Conservation (phyloP, 1,140 invertebrate genomes). For the Oryzaephilus surinamensis region DNA sequence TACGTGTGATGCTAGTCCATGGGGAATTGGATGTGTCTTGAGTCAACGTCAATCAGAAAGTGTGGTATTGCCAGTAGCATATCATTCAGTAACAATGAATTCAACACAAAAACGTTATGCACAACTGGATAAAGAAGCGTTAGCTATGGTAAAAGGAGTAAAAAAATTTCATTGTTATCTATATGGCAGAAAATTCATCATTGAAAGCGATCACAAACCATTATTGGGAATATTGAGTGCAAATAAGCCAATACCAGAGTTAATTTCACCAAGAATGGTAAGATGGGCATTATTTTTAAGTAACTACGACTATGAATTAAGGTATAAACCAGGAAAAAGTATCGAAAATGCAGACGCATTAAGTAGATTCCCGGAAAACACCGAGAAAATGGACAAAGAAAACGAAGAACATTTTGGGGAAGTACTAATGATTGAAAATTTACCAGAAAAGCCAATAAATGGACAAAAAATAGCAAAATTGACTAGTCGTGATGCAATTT, state of each 20-base stretch:
- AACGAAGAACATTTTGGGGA: too few species aligned
- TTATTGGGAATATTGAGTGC: slow-evolving; percentile 36
- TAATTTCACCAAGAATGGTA: slow-evolving; percentile 26
- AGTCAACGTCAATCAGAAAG: slow-evolving; percentile 21
- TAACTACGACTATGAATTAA: slow-evolving; percentile 27
- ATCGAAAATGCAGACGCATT: slow-evolving; percentile 24
- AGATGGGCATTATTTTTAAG: slow-evolving; percentile 32
- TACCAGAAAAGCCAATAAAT: too few species aligned
- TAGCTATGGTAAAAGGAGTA: slow-evolving; percentile 41
- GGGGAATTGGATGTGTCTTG: slow-evolving; percentile 21
- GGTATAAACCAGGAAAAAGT: slow-evolving; percentile 16
- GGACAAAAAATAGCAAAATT: too few species aligned
- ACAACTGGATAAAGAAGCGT: too few species aligned
- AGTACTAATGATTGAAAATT: too few species aligned
- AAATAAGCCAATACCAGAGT: slow-evolving; percentile 26
- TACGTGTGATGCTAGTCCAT: slow-evolving; percentile 19
- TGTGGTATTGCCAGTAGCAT: slow-evolving; percentile 34
- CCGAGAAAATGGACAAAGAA: too few species aligned
- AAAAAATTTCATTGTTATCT: slow-evolving; percentile 44
- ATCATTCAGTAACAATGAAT: too few species aligned
- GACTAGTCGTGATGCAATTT: too few species aligned
- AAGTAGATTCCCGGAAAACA: slow-evolving; percentile 23
- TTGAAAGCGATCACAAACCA: slow-evolving; percentile 42
- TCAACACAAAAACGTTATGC: slow-evolving; percentile 39
- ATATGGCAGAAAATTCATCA: slow-evolving; percentile 38